phyloP scores from a whole-genome alignment of 2,113 vertebrate genomes.

The Muscicapa adusta region DNA sequence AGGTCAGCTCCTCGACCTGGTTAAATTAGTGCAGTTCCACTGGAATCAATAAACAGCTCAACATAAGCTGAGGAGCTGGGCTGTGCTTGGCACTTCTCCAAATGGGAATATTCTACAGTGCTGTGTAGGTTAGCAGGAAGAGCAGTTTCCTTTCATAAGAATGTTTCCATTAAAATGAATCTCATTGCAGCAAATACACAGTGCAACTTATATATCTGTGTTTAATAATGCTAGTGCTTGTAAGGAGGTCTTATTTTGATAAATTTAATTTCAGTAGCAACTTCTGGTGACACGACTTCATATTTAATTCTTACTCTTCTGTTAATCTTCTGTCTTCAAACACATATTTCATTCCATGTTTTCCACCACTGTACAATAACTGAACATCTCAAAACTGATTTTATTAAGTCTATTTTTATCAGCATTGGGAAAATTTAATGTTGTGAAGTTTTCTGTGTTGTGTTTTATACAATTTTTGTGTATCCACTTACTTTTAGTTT shows the following conservation, averaged over 20 bases:
- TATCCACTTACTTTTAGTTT: neutral
- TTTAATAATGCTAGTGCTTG: neutral
- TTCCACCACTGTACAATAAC: neutral
- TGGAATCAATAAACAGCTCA: neutral
- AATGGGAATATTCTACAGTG: neutral
- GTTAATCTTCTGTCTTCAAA: neutral
- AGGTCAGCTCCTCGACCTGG: neutral
- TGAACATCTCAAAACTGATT: neutral
- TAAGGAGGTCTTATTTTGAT: neutral
- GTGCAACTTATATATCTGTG: neutral
- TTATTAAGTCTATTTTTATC: neutral
- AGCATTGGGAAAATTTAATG: neutral
- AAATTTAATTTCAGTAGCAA: neutral
- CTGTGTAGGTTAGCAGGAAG: neutral
- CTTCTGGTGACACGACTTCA: neutral
- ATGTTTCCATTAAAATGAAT: neutral
- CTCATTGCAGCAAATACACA: neutral
- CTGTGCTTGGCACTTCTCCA: neutral
- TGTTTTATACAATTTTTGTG: neutral
- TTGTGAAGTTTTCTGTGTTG: neutral
- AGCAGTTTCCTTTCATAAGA: neutral
- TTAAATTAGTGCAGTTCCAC: neutral
- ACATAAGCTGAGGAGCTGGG: neutral
- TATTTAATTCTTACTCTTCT: neutral
- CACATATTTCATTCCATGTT: neutral